Evolutionary conservation across 1,140 invertebrate species (phyloP).

Genomic region (Trypoxylus dichotomus): DNA sequence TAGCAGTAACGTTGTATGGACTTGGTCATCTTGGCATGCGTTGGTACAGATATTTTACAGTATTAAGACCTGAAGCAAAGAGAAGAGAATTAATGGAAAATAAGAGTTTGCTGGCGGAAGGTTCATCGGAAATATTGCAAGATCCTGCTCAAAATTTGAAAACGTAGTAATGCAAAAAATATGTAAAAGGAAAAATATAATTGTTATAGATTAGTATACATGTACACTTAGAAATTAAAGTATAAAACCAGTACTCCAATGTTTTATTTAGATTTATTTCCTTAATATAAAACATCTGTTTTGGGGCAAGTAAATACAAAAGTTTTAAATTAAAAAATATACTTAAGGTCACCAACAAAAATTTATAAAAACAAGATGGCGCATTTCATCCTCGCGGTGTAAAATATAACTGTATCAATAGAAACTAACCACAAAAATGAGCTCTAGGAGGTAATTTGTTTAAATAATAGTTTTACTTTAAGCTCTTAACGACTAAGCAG

Average conservation of each 20-base stretch:
- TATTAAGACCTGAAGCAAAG: slow-evolving; percentile 54
- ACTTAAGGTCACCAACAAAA: slow-evolving; percentile 30
- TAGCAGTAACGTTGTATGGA: slow-evolving; percentile 57
- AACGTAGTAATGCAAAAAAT: not conserved
- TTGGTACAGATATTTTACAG: slow-evolving; percentile 56
- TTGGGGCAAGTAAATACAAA: not conserved
- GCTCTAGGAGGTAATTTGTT: slow-evolving; percentile 41
- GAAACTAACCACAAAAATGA: slow-evolving; percentile 36
- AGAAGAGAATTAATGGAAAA: slow-evolving; percentile 54
- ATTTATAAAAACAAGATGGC: slow-evolving; percentile 34
- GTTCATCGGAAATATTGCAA: slow-evolving; percentile 53
- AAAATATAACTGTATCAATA: slow-evolving; percentile 19
- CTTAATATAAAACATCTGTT: not conserved
- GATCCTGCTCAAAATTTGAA: slow-evolving; percentile 29
- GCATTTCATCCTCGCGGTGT: slow-evolving; percentile 11
- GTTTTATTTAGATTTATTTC: not conserved
- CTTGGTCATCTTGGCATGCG: slow-evolving; percentile 53
- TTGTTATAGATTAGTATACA: not conserved
- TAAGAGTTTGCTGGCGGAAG: slow-evolving; percentile 56
- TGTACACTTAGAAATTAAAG: not conserved
- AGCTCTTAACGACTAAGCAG: too few relatives aligned
- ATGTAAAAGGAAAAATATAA: not conserved
- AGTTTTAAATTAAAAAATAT: not conserved
- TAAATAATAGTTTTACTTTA: slow-evolving; percentile 14
- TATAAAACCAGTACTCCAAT: not conserved